Evolutionary conservation across 1,140 invertebrate species (phyloP), one percentile per base, ranked within the genome.

Genomic region (Olivierus martensii): DNA sequence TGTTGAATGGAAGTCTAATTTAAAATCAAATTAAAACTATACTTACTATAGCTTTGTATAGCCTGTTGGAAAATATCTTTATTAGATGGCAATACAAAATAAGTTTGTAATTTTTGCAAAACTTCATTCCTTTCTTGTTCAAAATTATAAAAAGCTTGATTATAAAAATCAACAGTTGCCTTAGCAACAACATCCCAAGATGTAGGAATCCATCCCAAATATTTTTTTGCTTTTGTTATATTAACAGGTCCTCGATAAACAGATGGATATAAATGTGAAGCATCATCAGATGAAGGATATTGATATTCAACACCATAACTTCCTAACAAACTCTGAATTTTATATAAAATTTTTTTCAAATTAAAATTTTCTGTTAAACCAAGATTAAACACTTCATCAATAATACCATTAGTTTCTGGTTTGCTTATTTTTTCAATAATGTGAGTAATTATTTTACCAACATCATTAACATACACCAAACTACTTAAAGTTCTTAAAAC

Each of bases 401-500:
- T 43, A 12, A 64, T 54, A 28, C 9, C 9, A 17, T 58, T 48
- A 6, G 19, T n/a, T 3, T 59, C 56, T 42, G 46, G 61, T 44
- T 52, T 48, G 5, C 69, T 44, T 7, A 63, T 53, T 10, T 61
- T 43, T 4, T 45, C 15, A 45, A 45, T 3, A 17, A 45, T 19
- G 2, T 45, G 14, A 45, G 62, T 21, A 6, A 74, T 64, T 7
- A 68, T 53, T 18, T 64, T 56, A 22, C 69, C 71, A 7, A 74
- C 69, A 57, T 75, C 73, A 42, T 68, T 61, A 0, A 69, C 67
- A 56, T 69, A 73, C 3, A 73, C 71, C 46, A 71, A 68, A 54
- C 71, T 73, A 9, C 28, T 28, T 28, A 28, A 28, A 22, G 72
- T 64, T 19, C 61, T 62, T 12, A 68, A 59, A 9, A 69, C 55